Percentiles rank a stretch among this genome's conserved stretches.
Evolutionary conservation across 2,113 vertebrate species (phyloP).

Genomic region (Oxygymnocypris stewartii): DNA sequence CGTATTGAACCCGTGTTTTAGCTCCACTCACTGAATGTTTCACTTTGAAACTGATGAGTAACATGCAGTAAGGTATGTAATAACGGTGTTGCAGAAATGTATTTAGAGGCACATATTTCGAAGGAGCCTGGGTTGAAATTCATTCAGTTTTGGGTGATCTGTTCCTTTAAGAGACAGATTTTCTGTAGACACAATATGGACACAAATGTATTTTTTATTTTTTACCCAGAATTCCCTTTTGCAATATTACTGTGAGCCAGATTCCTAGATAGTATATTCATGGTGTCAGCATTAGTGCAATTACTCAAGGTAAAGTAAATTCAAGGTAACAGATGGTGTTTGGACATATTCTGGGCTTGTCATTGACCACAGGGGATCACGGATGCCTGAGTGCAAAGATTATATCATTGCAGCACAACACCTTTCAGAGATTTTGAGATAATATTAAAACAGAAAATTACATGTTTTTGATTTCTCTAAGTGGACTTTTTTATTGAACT

Average conservation of each 20-base stretch:
- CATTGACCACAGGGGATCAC: constrained; percentile 27
- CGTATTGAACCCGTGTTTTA: too few species aligned
- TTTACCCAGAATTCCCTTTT: background rate
- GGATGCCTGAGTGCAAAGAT: background rate
- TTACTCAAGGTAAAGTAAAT: constrained; percentile 19
- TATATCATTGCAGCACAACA: background rate
- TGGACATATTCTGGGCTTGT: constrained; percentile 25
- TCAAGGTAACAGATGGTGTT: constrained; percentile 31
- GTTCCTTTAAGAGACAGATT: background rate
- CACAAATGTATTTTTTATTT: background rate
- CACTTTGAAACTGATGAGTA: too few species aligned
- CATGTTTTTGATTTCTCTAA: background rate
- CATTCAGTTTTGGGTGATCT: background rate
- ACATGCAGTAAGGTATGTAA: too few species aligned
- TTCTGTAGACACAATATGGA: background rate
- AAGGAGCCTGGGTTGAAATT: background rate
- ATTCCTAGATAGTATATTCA: background rate
- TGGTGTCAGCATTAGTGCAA: background rate
- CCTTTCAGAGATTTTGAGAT: background rate
- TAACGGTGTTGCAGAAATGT: too few species aligned
- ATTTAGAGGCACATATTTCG: too few species aligned
- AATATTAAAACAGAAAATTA: constrained; percentile 5
- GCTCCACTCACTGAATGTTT: too few species aligned
- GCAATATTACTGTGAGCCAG: background rate
- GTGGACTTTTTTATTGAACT: background rate